These are phyloP conservation scores for Zoanthus sansibaricus DNA, from an alignment of 92 coral and sea anemone genomes.

Conservation along the genomic window DNA sequence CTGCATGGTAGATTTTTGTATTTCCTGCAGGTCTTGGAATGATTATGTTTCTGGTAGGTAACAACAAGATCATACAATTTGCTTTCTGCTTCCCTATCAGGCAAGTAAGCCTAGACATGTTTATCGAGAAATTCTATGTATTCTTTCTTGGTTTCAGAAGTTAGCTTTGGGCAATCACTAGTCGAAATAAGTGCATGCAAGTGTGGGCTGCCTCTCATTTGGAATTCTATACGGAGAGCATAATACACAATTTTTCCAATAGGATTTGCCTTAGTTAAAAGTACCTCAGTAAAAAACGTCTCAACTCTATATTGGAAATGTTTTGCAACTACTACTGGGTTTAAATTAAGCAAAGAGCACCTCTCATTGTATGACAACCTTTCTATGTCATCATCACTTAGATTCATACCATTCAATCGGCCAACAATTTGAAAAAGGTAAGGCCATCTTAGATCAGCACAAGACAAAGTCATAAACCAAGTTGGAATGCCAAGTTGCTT, in stretches of 20 bases:
- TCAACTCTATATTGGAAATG: constrained; percentile 62
- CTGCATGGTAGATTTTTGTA: constrained; percentile 7
- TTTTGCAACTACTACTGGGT: constrained; percentile 70
- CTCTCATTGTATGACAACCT: constrained; percentile 70
- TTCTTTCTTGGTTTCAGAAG: constrained; percentile 52
- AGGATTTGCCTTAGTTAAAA: constrained; percentile 54
- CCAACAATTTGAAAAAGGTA: constrained; percentile 66
- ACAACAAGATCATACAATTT: constrained; percentile 55
- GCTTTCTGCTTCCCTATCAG: constrained; percentile 44
- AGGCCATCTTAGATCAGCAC: constrained; percentile 80
- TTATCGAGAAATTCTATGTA: constrained; percentile 59
- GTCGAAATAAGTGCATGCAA: constrained; percentile 4
- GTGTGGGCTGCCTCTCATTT: constrained; percentile 10
- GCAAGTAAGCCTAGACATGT: constrained; percentile 64
- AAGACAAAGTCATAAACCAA: constrained; percentile 75
- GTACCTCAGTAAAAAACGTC: neutral
- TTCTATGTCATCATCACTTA: neutral
- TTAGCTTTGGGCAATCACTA: constrained; percentile 8
- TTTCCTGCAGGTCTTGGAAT: constrained; percentile 5
- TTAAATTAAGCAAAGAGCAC: constrained; percentile 66
- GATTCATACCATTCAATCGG: constrained; percentile 15
- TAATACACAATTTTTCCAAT: constrained; percentile 48
- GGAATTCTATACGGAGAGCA: constrained; percentile 5
- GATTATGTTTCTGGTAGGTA: neutral
- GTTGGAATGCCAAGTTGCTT: constrained; percentile 7